A percentile compares a stretch with the other conserved stretches of the same genome.
Evolutionary conservation across 2,888 invertebrate genomes (phyloP).

Genomic region (Dynastes grantii): DNA sequence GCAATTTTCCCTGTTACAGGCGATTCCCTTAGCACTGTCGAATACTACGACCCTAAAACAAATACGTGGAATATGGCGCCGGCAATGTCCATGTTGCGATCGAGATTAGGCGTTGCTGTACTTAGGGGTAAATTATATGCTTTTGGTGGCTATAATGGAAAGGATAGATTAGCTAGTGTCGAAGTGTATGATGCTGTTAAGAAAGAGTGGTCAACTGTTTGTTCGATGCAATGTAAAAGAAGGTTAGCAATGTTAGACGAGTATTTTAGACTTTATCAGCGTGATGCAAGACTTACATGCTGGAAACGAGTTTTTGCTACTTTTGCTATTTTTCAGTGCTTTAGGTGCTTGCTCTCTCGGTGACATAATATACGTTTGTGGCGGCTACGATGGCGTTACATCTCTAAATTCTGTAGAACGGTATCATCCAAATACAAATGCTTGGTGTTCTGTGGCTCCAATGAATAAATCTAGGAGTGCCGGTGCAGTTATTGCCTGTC

Average conservation of each 20-base stretch:
- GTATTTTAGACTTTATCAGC: neutral
- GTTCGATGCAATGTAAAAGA: constrained; percentile 86
- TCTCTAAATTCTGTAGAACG: constrained; percentile 88
- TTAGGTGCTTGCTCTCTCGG: constrained; percentile 87
- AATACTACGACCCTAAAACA: constrained; percentile 83
- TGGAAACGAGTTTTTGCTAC: constrained; percentile 52
- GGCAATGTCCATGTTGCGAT: constrained; percentile 88
- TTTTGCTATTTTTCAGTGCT: constrained; percentile 72
- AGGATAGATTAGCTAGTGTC: constrained; percentile 85
- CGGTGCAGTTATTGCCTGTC: constrained; percentile 69
- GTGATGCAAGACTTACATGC: neutral
- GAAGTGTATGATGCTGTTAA: constrained; percentile 86
- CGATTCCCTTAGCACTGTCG: constrained; percentile 88
- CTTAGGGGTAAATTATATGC: constrained; percentile 85
- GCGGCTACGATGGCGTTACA: constrained; percentile 89
- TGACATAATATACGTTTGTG: constrained; percentile 87
- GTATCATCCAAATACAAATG: constrained; percentile 82
- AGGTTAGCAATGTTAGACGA: constrained; percentile 71
- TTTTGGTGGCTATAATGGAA: constrained; percentile 90
- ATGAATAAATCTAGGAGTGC: constrained; percentile 78
- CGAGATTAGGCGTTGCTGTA: constrained; percentile 89
- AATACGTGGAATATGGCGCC: constrained; percentile 84
- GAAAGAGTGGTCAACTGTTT: constrained; percentile 83
- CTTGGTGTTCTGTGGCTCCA: constrained; percentile 82
- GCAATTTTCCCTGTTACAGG: constrained; percentile 66